Conservation (phyloP, 2,113 vertebrate genomes). For the Muscicapa adusta region DNA sequence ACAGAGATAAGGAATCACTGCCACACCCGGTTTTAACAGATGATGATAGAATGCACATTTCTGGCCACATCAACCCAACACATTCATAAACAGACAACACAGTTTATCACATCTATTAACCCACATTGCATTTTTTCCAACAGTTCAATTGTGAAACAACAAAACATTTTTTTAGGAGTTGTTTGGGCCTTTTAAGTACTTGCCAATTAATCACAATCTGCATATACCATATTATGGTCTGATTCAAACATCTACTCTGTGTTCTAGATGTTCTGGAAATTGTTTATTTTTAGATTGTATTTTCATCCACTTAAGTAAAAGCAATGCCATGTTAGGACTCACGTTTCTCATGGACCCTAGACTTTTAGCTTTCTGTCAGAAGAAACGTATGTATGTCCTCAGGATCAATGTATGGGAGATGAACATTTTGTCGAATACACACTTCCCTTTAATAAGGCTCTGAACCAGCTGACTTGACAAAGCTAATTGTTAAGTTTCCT, state of each 20-base stretch:
- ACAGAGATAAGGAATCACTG: too few relatives aligned
- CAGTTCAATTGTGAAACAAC: not conserved
- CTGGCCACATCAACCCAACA: too few relatives aligned
- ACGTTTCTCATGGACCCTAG: not conserved
- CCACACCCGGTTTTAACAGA: too few relatives aligned
- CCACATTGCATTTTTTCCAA: not conserved
- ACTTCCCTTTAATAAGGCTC: not conserved
- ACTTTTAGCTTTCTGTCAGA: not conserved
- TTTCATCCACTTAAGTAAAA: not conserved
- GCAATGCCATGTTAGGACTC: not conserved
- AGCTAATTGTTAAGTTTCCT: not conserved
- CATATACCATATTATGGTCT: not conserved
- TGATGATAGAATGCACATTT: too few relatives aligned
- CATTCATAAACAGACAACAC: not conserved
- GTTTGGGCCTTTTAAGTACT: not conserved
- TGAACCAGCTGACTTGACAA: not conserved
- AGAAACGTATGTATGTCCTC: rapidly evolving
- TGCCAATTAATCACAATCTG: not conserved
- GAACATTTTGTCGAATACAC: not conserved
- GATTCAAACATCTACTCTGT: not conserved
- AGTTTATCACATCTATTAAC: not conserved
- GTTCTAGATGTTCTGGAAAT: not conserved
- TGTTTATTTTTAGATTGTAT: not conserved
- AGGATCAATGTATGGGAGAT: not conserved
- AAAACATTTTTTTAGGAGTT: not conserved